Base-by-base conservation (phyloP, 1,140 invertebrate genomes). In the Meloidogyne floridensis region DNA sequence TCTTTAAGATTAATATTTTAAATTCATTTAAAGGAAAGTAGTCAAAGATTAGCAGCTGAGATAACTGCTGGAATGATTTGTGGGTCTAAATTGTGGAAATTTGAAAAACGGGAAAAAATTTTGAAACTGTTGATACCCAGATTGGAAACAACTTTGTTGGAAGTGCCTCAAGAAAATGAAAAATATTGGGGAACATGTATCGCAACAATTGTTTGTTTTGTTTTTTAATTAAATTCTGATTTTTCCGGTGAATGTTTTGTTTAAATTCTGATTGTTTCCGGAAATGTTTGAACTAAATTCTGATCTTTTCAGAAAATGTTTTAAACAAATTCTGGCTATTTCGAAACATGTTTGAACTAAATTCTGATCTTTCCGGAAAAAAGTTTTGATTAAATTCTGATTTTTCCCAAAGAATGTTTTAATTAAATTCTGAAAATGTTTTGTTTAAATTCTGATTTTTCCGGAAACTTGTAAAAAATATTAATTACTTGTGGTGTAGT, bases 21-120 rank as follows among this genome's bases (percentile, higher is more conserved):
- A 82, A 47, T 56, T 7, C 0, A 4, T 11, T 75, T 65, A 77
- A 93, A 94, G 73, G 95, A 96, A 88, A 93, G 93, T 80, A 92
- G 91, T 84, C 95, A 97, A 86, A 92, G 94, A 72, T 95, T 95
- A 91, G 95, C 94, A 0, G 92, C 94, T 3, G 95, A 97, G 90
- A 93, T 97, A 5, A 92, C 95, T 2, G 92, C 93, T 7, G 93
- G 94, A 8, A 87, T 95, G 0, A 92, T 96, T 13, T 90, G 93
- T 8, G 95, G 94, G 0, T 93, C 93, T 1, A 95, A 96, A 87
- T 93, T 95, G 88, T 96, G 95, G 95, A 91, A 93, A 1, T 94
- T 92, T 84, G 90, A 92, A 0, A 93, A 93, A 91, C 73, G 89
- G 10, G 71, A 85, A 71, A 84, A 83, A 18, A 32, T 92, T 74